Base-by-base conservation (phyloP, 2,888 invertebrate genomes). In the Cinara cedri region DNA sequence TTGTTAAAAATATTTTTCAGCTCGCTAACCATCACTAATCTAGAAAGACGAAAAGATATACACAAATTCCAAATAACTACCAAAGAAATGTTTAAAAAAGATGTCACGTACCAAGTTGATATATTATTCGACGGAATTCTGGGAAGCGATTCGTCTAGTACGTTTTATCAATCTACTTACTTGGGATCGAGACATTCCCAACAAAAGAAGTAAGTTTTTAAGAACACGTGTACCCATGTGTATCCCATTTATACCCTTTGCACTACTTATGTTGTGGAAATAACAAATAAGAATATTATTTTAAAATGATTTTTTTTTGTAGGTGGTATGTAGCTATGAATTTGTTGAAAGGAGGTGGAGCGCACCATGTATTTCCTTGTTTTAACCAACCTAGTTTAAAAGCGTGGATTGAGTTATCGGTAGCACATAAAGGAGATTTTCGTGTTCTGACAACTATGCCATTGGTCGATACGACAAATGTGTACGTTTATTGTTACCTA, bases 361-460 rank as follows among this genome's bases (percentile, higher is more conserved):
- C 93, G 0, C 88, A 92, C n/a, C 88, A 89, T 24, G 87, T 93
- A 83, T 94, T 94, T 84, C 94, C 94, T 0, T 94, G 94, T 84
- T 93, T 93, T 85, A 93, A 94, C 84, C 92, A 93, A 84, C 93
- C 93, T 0, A 89, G 88, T 0, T 91, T 90, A 84, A 94, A 93
- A 86, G 91, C 91, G 0, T 90, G 91, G 0, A 91, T 92, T 83
- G 88, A 89, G 54, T 85, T 90, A 66, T 91, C 87, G 83, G 89
- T 90, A 49, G 89, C 90, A 0, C 84, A 83, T 49, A 83, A 83
- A 62, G 81, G 81, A 26, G 82, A 82, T 21, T 81, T 82, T 51
- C 82, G 83, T 21, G 82, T 83, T 24, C 63, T 84, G n/a, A 82
- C 83, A n/a, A 83, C 83, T 24, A 83, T 83, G 83, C 83, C 83